These are phyloP conservation scores for Sardina pilchardus DNA, from an alignment of 2,113 vertebrate genomes.

Conservation along the genomic window DNA sequence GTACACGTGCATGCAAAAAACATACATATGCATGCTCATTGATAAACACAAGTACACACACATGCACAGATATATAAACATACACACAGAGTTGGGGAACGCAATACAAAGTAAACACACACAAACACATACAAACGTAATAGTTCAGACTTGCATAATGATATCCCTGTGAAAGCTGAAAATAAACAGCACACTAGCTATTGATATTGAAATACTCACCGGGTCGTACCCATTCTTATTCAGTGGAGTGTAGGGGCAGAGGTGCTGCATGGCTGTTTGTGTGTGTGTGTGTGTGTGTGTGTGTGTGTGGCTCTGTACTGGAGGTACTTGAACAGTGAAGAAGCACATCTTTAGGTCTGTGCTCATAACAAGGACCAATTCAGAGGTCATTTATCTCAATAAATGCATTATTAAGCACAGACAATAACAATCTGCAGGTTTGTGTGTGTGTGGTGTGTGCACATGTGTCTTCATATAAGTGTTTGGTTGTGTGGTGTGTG, in stretches of 20 bases:
- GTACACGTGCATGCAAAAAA: conserved; percentile 13
- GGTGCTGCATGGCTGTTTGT: neutral
- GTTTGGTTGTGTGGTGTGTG: neutral
- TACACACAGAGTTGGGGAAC: neutral
- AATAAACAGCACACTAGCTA: too few species aligned
- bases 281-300: neutral
- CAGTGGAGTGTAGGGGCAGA: neutral
- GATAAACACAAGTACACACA: neutral
- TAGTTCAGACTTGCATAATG: too few species aligned
- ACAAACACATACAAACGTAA: neutral
- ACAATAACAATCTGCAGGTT: neutral
- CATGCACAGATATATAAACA: neutral
- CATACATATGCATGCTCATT: neutral
- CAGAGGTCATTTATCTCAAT: conserved; percentile 8
- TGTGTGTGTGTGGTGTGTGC: neutral
- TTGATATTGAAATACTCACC: neutral
- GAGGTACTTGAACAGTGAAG: neutral
- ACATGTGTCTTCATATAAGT: neutral
- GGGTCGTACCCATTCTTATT: neutral
- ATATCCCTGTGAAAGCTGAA: too few species aligned
- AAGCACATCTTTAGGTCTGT: neutral
- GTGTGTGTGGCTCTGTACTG: neutral
- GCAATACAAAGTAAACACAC: neutral
- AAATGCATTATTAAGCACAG: conserved; percentile 9
- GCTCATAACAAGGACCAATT: neutral